Evolutionary conservation across 2,113 vertebrate species (phyloP), one percentile per base, ranked within the genome.

Genomic region (Nesoenas mayeri): DNA sequence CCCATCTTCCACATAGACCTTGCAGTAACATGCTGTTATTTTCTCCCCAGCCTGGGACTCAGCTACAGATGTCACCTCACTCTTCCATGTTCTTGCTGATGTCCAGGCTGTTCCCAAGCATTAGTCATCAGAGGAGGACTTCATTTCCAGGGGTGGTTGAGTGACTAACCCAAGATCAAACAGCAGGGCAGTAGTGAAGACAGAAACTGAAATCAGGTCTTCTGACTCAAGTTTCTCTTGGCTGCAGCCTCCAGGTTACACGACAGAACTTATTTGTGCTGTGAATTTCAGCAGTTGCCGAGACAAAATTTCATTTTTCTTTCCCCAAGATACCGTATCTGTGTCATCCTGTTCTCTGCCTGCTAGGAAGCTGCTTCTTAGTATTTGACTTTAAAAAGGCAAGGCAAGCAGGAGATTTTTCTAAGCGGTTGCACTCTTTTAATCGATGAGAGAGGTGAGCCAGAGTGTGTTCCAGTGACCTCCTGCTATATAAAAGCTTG

Each of bases 391-490:
- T 91, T 87, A 60, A 84, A 92, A 93, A 85, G 54, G 34, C 44
- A 90, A 92, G 86, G 80, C 57, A 29, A 88, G 57, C 62, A 87
- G 77, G 83, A 87, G 86, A 88, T 79, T 56, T 80, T 95, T 94
- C 91, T 81, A 32, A 89, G 92, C 61, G 77, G 65, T 62, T 94
- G 25, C 40, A 34, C 86, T 93, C 85, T 79, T 96, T 93, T 96
- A 94, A 96, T 96, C 21, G 20, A 88, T 91, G 92, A 69, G 82
- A 96, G 89, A 94, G 95, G 95, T 96, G 94, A 97, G 95, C 95
- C 96, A 97, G 95, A 96, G 84, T 96, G 72, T 95, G 93, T 93
- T 96, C 93, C 96, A 96, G 85, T 94, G 95, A 93, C 96, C 95
- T 97, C 86, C 81, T 88, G 82, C 92, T 91, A 57, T 88, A 89